Conservation (phyloP, 2,797 vertebrate genomes). For the Hirundo rustica region DNA sequence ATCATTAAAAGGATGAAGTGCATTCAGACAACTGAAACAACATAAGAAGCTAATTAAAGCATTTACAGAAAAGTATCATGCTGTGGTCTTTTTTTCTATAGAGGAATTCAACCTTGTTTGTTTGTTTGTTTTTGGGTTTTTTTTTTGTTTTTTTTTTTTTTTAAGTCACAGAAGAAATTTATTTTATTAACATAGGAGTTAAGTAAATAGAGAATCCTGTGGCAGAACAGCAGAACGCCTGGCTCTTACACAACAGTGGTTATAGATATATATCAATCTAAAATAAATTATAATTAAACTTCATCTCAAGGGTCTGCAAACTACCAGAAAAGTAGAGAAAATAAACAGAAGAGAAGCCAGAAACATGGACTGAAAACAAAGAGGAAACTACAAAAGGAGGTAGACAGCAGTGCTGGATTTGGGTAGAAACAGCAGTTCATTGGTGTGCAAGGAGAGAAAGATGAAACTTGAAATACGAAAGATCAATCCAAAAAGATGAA, state of each 20-base stretch:
- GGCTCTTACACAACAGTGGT: background rate
- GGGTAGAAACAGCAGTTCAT: background rate
- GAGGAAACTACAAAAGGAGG: background rate
- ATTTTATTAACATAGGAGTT: background rate
- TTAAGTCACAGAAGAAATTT: background rate
- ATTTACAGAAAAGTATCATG: background rate
- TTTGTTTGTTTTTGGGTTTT: too few species aligned
- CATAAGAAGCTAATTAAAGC: constrained; percentile 13
- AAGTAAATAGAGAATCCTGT: background rate
- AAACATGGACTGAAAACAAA: background rate
- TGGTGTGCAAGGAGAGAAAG: background rate
- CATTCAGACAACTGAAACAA: background rate
- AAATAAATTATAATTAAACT: constrained; percentile 21
- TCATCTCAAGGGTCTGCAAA: background rate
- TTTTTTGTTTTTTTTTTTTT: background rate
- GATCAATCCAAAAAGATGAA: constrained; percentile 19
- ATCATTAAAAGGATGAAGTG: constrained; percentile 2
- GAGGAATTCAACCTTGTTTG: background rate
- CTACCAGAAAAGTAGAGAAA: background rate
- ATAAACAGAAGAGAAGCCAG: background rate
- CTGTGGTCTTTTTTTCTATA: background rate
- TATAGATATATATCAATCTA: background rate
- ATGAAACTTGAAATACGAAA: background rate
- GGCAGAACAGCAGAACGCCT: background rate
- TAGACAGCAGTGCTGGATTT: background rate